These are phyloP conservation scores for Tinea pellionella DNA, from an alignment of 2,888 invertebrate genomes.

Conservation along the genomic window DNA sequence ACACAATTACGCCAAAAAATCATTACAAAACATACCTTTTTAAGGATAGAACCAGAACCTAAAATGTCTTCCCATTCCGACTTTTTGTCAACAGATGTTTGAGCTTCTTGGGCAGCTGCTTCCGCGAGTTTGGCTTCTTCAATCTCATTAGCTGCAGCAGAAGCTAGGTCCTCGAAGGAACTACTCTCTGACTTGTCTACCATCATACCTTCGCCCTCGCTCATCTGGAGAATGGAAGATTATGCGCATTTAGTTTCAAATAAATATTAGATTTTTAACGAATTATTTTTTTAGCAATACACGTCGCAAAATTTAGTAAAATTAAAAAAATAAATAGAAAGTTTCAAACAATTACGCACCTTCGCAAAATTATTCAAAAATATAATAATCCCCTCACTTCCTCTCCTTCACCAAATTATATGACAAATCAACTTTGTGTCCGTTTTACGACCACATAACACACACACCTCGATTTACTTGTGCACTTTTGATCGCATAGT, in stretches of 20 bases:
- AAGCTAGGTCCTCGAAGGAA: slow-evolving; percentile 74
- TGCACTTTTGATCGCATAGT: no score
- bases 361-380: slow-evolving; percentile 1
- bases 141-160: slow-evolving; percentile 68
- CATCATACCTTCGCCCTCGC: slow-evolving; percentile 50
- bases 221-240: slow-evolving; percentile 37
- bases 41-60: slow-evolving; percentile 79
- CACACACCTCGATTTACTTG: no score
- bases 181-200: slow-evolving; percentile 74
- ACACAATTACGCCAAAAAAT: not conserved
- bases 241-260: not conserved
- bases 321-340: not conserved
- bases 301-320: not conserved
- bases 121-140: slow-evolving; percentile 58
- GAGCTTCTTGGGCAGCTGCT: slow-evolving; percentile 33
- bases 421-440: slow-evolving; percentile 3
- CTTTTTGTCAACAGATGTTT: slow-evolving; percentile 25
- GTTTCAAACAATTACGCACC: not conserved
- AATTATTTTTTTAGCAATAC: not conserved
- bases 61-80: slow-evolving; percentile 81
- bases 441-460: not conserved
- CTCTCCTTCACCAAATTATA: not conserved
- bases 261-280: not conserved
- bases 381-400: not conserved
- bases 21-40: slow-evolving; percentile 44